Evolutionary conservation across 2,797 vertebrate genomes (phyloP), one percentile per base, ranked within the genome.

Genomic region (Hirundo rustica): DNA sequence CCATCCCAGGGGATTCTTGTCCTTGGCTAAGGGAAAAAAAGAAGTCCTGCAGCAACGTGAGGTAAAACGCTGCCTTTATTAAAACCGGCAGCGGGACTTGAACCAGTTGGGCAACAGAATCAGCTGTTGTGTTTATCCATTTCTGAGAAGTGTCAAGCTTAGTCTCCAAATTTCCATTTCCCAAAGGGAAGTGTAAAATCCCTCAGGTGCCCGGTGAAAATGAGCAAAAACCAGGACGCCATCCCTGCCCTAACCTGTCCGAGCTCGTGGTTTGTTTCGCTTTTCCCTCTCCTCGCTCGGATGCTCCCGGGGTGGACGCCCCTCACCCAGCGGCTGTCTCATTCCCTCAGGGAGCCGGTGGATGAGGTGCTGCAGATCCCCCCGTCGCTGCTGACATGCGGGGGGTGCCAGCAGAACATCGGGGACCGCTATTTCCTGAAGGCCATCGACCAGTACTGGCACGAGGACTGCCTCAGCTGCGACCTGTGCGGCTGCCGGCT

Each of bases 401-500:
- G 99, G 5, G 99, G 99, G 17, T 99, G 99, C 98, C 99, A 99
- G 97, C 99, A 99, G 98, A 99, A 98, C 97, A 99, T 99, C 4
- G 99, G 99, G 42, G 99, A 99, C 98, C 98, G 99, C 23, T 99
- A 99, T 96, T 99, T 99, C 98, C 98, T 99, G 42, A 99, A 99
- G 97, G 99, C 99, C 97, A 99, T 99, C 38, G 99, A 99, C 92
- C 99, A 99, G 97, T 99, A 99, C 98, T 99, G 99, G 99, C 99
- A 99, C 1, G 99, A 99, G 94, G 99, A 99, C 97, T 99, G 99
- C 88, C 98, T 99, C 91, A 99, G 99, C 98, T 99, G 99, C 17
- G 99, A 99, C 97, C 98, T 99, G 71, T 99, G 99, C 2, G 99
- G 99, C 58, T 99, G 99, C 91, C 97, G 99, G 32, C 98, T 99